A percentile compares a stretch with the other conserved stretches of the same genome.
Evolutionary conservation across 2,113 vertebrate genomes (phyloP).

Genomic region (Trematocara variabile): DNA sequence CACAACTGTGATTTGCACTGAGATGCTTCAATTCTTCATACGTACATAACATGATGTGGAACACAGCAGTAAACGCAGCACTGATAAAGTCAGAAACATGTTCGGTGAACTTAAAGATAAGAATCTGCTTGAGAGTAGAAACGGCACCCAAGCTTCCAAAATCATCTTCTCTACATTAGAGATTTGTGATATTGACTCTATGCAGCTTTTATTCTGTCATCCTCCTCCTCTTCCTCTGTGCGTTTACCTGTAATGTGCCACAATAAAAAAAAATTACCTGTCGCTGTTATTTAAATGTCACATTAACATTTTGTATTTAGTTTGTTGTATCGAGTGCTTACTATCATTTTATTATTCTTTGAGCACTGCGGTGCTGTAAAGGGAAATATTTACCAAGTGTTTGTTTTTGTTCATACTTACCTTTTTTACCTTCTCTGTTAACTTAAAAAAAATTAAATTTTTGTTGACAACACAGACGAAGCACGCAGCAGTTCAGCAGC

Average conservation of each 20-base stretch:
- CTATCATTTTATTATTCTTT: neutral
- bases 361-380: neutral
- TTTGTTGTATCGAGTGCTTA: neutral
- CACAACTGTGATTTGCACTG: neutral
- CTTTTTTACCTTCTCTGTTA: neutral
- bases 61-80: neutral
- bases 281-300: neutral
- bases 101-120: too few relatives aligned
- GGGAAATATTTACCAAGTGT: neutral
- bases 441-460: neutral
- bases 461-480: neutral
- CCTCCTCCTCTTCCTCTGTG: neutral
- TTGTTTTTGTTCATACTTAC: neutral
- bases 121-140: neutral
- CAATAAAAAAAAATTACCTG: neutral
- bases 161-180: conserved; percentile 56
- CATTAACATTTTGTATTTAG: neutral
- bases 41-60: accelerated
- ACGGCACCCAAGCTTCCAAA: neutral
- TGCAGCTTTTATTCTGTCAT: conserved; percentile 33
- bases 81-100: accelerated
- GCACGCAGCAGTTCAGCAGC: neutral
- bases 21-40: neutral
- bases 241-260: conserved; percentile 7
- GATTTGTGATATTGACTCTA: conserved; percentile 21